Base-by-base conservation (phyloP, 2,888 invertebrate genomes). In the Melitaea athalia region DNA sequence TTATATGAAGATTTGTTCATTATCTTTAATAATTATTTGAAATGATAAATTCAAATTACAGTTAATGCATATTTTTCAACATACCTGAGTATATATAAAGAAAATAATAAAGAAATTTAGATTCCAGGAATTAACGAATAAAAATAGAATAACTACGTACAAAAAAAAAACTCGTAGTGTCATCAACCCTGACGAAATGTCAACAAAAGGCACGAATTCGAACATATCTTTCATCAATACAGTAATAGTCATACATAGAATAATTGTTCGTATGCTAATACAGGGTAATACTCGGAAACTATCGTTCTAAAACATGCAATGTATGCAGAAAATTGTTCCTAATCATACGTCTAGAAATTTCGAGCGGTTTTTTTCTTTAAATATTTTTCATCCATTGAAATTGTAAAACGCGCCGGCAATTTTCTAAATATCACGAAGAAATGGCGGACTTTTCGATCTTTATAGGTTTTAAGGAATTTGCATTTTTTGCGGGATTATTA, bases 291-390 rank as follows among this genome's bases (percentile, higher is more conserved):
- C 68, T 63, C 63, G 67, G 38, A 8, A 38, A 38, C 38, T 38
- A 38, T 38, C 63, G 43, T 33, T 65, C 53, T 11, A 38, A 47
- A 62, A 55, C 81, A 81, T 82, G 85, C 81, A 74, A 79, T 75
- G 76, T 72, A 77, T 80, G 77, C 75, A 69, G 79, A 79, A 82
- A 84, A 81, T 82, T 81, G 77, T 79, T 70, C 68, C 76, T 86
- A 85, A 85, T 82, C 79, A 83, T 79, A 84, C 81, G 82, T 81
- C 78, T 83, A 76, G 78, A 73, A 69, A 73, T 74, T 76, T 78
- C 74, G 66, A 72, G 61, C 59, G 70, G 67, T 72, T 74, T 69
- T 71, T 14, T 33, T 49, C 0, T 14, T 47, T n/a, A n/a, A n/a
- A 14, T 57, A 38, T 38, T 38, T 15, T 42, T 38, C 42, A 38